Conservation (phyloP, 2,888 invertebrate genomes). For the Linyphia triangularis region DNA sequence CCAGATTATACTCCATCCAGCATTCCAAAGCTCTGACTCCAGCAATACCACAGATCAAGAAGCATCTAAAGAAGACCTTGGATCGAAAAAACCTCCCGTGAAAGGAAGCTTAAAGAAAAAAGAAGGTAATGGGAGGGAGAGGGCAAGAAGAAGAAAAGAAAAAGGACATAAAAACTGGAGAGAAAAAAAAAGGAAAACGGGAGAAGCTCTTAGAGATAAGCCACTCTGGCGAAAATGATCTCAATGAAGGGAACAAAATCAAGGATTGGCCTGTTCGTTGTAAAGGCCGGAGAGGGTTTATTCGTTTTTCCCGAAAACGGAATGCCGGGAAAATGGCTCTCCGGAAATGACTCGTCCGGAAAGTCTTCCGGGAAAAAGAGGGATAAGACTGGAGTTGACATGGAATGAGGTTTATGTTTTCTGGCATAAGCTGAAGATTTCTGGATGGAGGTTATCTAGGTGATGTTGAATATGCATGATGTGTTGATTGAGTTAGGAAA, state of each 20-base stretch:
- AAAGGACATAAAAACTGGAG: background rate
- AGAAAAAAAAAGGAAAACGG: conserved; percentile 13
- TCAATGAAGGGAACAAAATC: conserved; percentile 65
- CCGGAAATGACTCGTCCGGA: conserved; percentile 41
- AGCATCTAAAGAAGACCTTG: background rate
- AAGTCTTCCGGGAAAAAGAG: conserved; percentile 33
- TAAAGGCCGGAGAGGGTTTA: conserved; percentile 15
- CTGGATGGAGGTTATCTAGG: no score
- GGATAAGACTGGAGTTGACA: background rate
- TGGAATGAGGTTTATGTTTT: no score
- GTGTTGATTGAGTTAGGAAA: no score
- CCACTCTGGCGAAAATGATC: conserved; percentile 68
- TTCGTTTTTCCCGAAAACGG: conserved; percentile 8
- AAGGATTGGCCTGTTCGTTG: conserved; percentile 8
- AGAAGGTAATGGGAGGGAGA: background rate
- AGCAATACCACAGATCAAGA: no score
- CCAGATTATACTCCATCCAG: no score
- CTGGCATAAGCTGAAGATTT: no score
- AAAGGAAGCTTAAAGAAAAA: background rate
- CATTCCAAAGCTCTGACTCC: no score
- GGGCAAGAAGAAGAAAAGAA: conserved; percentile 1
- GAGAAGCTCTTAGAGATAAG: conserved; percentile 63
- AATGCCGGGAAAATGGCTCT: conserved; percentile 35
- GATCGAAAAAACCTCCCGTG: background rate
- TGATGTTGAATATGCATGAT: no score